phyloP scores from a whole-genome alignment of 1,140 invertebrate genomes.

The Trinorchestia longiramus region DNA sequence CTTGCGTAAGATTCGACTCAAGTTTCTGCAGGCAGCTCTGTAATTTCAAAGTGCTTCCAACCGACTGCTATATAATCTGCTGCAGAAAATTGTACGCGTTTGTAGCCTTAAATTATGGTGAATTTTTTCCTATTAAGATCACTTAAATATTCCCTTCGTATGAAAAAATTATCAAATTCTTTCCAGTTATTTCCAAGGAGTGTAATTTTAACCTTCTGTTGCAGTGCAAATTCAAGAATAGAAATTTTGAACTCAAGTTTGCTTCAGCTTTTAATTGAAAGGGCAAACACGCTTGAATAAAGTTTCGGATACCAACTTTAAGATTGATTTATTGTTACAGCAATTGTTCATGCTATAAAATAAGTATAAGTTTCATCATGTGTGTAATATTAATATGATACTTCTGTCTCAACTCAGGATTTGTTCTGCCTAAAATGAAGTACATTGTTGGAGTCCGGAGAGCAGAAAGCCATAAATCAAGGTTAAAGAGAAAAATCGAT shows the following conservation, averaged over 20 bases:
- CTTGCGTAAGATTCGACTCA: not conserved
- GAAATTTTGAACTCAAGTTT: not conserved
- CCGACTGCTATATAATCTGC: not conserved
- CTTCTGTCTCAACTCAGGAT: not conserved
- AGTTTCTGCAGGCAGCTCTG: not conserved
- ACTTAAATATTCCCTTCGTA: not conserved
- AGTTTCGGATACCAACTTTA: too few relatives aligned
- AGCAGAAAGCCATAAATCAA: not conserved
- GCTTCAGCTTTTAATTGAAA: not conserved
- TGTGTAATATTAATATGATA: not conserved
- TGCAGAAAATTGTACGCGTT: not conserved
- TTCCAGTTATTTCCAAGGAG: not conserved
- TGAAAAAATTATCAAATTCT: not conserved
- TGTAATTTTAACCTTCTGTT: not conserved
- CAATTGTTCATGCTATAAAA: not conserved
- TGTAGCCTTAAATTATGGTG: not conserved
- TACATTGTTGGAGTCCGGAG: not conserved
- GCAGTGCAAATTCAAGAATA: not conserved
- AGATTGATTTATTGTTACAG: too few relatives aligned
- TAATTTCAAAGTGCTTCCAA: not conserved
- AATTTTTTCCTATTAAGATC: not conserved
- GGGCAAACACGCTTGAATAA: not conserved
- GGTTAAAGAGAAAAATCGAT: not conserved
- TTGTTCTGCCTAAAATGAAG: not conserved
- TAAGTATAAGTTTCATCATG: not conserved